These are phyloP conservation scores for Drosophila persimilis DNA, from an alignment of 1,140 invertebrate genomes.

Conservation along the genomic window DNA sequence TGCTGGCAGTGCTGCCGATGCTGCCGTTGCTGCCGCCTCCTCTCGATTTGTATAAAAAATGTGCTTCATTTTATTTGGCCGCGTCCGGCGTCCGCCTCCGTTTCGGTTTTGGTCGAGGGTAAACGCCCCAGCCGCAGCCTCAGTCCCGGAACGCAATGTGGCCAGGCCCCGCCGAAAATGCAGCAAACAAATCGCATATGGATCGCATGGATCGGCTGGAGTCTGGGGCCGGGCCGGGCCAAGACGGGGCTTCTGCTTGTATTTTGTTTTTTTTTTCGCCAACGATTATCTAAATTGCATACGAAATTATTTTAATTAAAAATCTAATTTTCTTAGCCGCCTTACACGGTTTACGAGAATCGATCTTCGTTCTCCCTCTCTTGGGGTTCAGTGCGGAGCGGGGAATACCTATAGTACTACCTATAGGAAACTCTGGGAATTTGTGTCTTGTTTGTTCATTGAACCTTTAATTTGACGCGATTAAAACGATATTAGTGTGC, in stretches of 20 bases:
- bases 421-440: slow-evolving; percentile 40
- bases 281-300: slow-evolving; percentile 83
- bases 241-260: slow-evolving; percentile 19
- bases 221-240: slow-evolving; percentile 4
- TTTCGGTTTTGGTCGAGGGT: slow-evolving; percentile 29
- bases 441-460: slow-evolving; percentile 52
- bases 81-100: slow-evolving; percentile 70
- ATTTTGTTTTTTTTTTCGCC: slow-evolving; percentile 34
- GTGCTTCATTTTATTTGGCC: slow-evolving; percentile 80
- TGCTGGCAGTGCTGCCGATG: slow-evolving; percentile 21
- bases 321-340: slow-evolving; percentile 78
- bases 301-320: slow-evolving; percentile 83
- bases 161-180: slow-evolving; percentile 57
- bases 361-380: not conserved
- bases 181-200: slow-evolving; percentile 78
- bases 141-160: slow-evolving; percentile 9
- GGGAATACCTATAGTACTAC: slow-evolving; percentile 35
- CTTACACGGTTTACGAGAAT: not conserved
- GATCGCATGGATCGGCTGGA: slow-evolving; percentile 45
- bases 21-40: slow-evolving; percentile 21
- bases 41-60: slow-evolving; percentile 78
- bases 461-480: slow-evolving; percentile 75
- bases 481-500: slow-evolving; percentile 77
- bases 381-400: not conserved
- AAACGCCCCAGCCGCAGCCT: slow-evolving; percentile 53